Evolutionary conservation across 2,797 vertebrate genomes (phyloP).

Genomic region (Rousettus madagascariensis): DNA sequence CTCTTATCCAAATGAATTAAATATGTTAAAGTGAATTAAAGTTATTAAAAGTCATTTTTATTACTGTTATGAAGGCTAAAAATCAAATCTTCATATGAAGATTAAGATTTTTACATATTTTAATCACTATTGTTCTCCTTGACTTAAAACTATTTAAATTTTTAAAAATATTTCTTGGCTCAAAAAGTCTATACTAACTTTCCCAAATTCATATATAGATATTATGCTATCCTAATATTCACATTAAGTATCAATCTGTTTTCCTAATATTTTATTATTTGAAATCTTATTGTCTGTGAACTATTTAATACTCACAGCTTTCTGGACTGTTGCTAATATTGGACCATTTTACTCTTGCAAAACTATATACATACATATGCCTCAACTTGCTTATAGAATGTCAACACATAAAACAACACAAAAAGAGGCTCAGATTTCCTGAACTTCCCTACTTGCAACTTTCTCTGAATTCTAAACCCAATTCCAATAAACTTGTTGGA

Average conservation of each 20-base stretch:
- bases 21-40: background rate
- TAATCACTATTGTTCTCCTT: background rate
- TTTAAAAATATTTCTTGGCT: background rate
- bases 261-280: background rate
- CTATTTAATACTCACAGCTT: background rate
- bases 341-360: background rate
- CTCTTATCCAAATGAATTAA: background rate
- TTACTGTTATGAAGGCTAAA: background rate
- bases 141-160: background rate
- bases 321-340: too few relatives aligned
- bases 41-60: background rate
- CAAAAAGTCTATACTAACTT: background rate
- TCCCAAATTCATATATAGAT: background rate
- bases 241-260: background rate
- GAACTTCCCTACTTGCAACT: background rate
- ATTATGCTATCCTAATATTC: too few relatives aligned
- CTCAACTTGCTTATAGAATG: background rate
- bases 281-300: background rate
- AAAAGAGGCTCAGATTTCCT: background rate
- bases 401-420: background rate
- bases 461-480: background rate
- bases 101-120: background rate
- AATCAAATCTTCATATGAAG: background rate
- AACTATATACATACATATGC: rapidly evolving
- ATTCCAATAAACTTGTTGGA: background rate